phyloP scores from a whole-genome alignment of 2,797 vertebrate genomes.

The Prionace glauca region DNA sequence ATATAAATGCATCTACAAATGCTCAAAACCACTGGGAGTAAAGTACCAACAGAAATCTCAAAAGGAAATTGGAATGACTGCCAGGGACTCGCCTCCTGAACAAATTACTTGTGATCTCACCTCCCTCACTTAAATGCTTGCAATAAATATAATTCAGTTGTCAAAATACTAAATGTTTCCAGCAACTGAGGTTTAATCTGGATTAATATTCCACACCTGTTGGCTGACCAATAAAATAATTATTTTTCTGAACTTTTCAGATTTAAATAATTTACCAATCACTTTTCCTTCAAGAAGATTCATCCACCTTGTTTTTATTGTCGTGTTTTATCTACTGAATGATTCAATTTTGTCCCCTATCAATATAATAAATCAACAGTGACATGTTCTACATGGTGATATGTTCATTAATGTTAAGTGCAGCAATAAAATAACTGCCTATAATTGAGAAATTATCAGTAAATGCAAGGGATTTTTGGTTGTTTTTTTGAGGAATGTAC shows the following conservation, averaged over 20 bases:
- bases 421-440: neutral
- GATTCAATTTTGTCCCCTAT: neutral
- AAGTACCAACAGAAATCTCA: neutral
- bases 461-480: neutral
- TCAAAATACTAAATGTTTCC: neutral
- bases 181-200: neutral
- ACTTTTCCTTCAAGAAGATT: neutral
- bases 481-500: neutral
- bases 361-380: neutral
- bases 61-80: neutral
- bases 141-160: neutral
- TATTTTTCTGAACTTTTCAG: neutral
- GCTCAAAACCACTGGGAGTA: neutral
- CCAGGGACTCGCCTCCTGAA: neutral
- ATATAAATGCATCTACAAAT: neutral
- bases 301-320: neutral
- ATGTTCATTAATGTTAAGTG: neutral
- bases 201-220: neutral
- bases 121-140: neutral
- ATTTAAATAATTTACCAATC: neutral
- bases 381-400: neutral
- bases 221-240: neutral
- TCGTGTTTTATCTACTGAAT: neutral
- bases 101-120: neutral
- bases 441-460: neutral